Percentiles rank a stretch among this genome's conserved stretches.
Conservation (phyloP, 1,140 invertebrate species). For the Hylaeus volcanicus region DNA sequence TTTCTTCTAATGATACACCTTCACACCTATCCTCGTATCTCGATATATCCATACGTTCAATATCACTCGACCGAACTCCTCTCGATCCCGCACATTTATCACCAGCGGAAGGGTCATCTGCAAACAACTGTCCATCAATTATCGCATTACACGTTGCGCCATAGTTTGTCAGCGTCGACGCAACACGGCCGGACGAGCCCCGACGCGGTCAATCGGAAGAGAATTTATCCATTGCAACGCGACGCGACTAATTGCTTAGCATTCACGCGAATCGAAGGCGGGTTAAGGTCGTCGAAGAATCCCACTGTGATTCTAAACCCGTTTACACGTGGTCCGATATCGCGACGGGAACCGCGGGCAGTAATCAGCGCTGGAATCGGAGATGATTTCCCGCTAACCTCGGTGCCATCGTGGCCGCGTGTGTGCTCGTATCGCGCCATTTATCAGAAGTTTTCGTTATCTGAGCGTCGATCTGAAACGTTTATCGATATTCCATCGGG, state of each 20-base stretch:
- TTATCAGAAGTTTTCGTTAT: neutral
- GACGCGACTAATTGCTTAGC: conserved; percentile 29
- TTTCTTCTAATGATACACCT: too few relatives aligned
- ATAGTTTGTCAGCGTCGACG: neutral
- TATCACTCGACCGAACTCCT: too few relatives aligned
- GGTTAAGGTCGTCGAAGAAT: conserved; percentile 25
- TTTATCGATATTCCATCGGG: neutral
- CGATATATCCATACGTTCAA: too few relatives aligned
- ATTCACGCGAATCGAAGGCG: conserved; percentile 25
- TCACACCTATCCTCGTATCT: too few relatives aligned
- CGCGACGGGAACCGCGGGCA: too few relatives aligned
- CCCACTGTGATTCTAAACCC: neutral
- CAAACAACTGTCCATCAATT: neutral
- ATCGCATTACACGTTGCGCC: conserved; percentile 10
- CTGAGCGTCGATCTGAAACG: neutral
- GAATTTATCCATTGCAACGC: conserved; percentile 32
- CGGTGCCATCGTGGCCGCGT: neutral
- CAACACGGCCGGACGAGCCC: neutral
- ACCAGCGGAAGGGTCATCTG: neutral
- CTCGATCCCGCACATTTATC: conserved; percentile 4
- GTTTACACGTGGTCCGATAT: neutral
- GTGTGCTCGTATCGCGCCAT: neutral
- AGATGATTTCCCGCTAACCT: neutral
- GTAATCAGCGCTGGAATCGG: neutral
- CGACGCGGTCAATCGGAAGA: conserved; percentile 15